A percentile compares a stretch with the other conserved stretches of the same genome.
Conservation (phyloP, 2,888 invertebrate genomes). For the Orthonychiurus folsomi region DNA sequence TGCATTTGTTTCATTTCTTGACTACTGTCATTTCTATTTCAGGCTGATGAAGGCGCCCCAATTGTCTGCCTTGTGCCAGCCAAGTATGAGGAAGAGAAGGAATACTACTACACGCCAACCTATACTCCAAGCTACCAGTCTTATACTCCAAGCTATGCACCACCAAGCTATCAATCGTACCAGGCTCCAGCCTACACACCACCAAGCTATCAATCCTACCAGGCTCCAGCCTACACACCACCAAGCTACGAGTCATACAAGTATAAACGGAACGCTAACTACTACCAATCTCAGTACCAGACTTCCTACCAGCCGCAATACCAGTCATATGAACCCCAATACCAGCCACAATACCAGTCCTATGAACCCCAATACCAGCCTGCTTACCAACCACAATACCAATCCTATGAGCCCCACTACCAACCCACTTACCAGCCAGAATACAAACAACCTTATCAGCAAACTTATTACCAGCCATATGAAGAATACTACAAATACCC, state of each 20-base stretch:
- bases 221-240: conserved; percentile 1
- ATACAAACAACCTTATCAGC: conserved; percentile 18
- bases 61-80: conserved; percentile 38
- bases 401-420: too few species aligned
- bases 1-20: conserved; percentile 6
- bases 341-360: conserved; percentile 4
- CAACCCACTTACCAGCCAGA: conserved; percentile 18
- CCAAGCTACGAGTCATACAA: too few species aligned
- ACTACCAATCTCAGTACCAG: conserved; percentile 1
- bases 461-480: conserved; percentile 15
- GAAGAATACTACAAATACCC: conserved; percentile 16
- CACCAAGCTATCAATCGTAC: conserved; percentile 6
- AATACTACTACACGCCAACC: conserved; percentile 19
- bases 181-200: conserved; percentile 3
- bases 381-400: conserved; percentile 22
- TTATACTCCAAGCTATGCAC: conserved; percentile 6
- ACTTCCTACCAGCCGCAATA: not conserved
- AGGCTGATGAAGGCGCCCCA: conserved; percentile 39
- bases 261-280: not conserved
- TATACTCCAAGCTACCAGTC: conserved; percentile 13
- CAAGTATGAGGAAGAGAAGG: conserved; percentile 36
- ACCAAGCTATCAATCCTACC: not conserved
- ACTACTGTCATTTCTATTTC: conserved; percentile 8
- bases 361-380: conserved; percentile 13
- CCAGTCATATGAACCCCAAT: not conserved